A percentile compares a stretch with the other conserved stretches of the same genome.
Evolutionary conservation across 1,140 invertebrate genomes (phyloP).

Genomic region (Zaprionus nigranus): DNA sequence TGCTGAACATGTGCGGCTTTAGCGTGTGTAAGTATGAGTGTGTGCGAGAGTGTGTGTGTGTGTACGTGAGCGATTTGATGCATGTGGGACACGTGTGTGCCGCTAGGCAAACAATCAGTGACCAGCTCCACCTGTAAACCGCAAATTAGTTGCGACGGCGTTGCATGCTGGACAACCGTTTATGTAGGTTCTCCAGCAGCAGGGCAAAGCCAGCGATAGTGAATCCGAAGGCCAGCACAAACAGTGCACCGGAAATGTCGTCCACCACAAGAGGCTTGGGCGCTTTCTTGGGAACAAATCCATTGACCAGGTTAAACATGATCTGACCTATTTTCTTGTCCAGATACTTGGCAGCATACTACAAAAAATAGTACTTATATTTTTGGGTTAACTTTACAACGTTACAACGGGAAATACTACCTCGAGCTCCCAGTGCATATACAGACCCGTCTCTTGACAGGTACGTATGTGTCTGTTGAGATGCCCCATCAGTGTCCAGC

Average conservation of each 20-base stretch:
- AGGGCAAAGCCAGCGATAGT: conserved; percentile 48
- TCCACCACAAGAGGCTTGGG: conserved; percentile 62
- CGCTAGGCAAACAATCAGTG: conserved; percentile 45
- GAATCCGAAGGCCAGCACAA: conserved; percentile 71
- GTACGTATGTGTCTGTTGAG: conserved; percentile 67
- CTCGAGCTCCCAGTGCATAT: conserved; percentile 73
- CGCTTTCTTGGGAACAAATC: conserved; percentile 56
- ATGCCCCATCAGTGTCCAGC: conserved; percentile 70
- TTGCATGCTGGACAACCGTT: conserved; percentile 13
- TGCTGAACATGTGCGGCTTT: conserved; percentile 14
- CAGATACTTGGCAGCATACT: conserved; percentile 66
- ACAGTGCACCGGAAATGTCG: conserved; percentile 73
- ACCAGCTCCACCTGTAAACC: conserved; percentile 33
- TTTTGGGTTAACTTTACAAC: not conserved
- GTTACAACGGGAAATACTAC: conserved; percentile 16
- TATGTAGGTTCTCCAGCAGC: conserved; percentile 39
- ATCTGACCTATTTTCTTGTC: conserved; percentile 69
- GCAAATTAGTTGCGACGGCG: conserved; percentile 46
- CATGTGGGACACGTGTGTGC: conserved; percentile 38
- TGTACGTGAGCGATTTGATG: conserved; percentile 23
- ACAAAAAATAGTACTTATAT: not conserved
- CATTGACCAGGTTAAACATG: conserved; percentile 59
- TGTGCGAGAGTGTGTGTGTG: conserved; percentile 16
- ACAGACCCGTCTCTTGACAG: conserved; percentile 72
- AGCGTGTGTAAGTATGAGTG: not conserved